Percentiles rank a stretch among this genome's conserved stretches.
Evolutionary conservation across 2,797 vertebrate genomes (phyloP).

Genomic region (Oophaga sylvatica): DNA sequence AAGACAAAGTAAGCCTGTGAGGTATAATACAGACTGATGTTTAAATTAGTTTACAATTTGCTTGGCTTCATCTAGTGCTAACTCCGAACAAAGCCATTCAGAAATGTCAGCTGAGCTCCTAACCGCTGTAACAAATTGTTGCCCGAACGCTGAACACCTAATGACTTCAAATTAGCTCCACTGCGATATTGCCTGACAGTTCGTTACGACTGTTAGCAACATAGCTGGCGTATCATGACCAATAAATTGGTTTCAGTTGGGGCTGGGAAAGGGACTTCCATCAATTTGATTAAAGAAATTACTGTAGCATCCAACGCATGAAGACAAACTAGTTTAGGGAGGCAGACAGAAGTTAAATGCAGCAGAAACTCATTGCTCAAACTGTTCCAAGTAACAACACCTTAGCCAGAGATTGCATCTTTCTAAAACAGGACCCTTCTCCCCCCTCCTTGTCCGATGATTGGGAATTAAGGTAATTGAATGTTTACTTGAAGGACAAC

Average conservation of each 20-base stretch:
- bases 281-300: conserved; percentile 99
- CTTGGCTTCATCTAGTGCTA: conserved; percentile 92
- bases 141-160: conserved; percentile 96
- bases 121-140: conserved; percentile 99
- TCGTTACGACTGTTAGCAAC: conserved; percentile 98
- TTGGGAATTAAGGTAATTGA: background rate
- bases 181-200: conserved; percentile 94
- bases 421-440: background rate
- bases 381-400: conserved; percentile 66
- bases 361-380: conserved; percentile 75
- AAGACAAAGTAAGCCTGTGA: conserved; percentile 90
- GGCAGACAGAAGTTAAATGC: conserved; percentile 80
- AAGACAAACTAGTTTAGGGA: conserved; percentile 84
- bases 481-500: background rate
- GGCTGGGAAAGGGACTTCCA: conserved; percentile 87
- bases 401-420: background rate
- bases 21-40: conserved; percentile 98
- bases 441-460: background rate
- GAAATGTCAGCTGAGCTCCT: conserved; percentile 88
- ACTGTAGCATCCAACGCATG: conserved; percentile 91
- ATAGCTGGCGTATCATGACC: conserved; percentile 95
- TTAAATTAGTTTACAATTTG: conserved; percentile 99
- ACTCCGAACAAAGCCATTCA: conserved; percentile 95
- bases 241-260: conserved; percentile 98
- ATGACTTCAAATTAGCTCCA: conserved; percentile 99